Percentiles rank a stretch among this genome's conserved stretches.
Evolutionary conservation across 2,113 vertebrate genomes (phyloP).

Genomic region (Chauna torquata): DNA sequence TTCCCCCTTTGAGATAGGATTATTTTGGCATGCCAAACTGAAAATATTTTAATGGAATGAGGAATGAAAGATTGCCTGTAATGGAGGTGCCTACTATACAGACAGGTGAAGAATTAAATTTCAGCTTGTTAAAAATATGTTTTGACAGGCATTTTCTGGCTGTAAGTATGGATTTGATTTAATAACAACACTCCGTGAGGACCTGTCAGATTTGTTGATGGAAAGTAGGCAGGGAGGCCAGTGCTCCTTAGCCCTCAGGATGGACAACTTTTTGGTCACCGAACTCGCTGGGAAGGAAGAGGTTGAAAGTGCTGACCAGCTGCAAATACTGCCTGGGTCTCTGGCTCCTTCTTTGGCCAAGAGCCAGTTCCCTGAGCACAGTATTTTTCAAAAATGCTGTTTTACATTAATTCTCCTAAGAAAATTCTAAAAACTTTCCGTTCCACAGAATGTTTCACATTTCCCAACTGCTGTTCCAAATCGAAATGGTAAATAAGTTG

Average conservation of each 20-base stretch:
- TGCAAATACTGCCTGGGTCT: neutral
- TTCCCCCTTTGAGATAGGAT: neutral
- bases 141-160: conserved; percentile 24
- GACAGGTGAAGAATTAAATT: conserved; percentile 32
- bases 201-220: neutral
- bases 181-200: neutral
- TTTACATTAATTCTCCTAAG: neutral
- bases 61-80: neutral
- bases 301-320: neutral
- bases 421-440: neutral
- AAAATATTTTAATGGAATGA: neutral
- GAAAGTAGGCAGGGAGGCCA: neutral
- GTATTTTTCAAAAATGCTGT: neutral
- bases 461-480: neutral
- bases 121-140: conserved; percentile 10
- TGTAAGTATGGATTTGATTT: neutral
- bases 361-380: neutral
- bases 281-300: neutral
- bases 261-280: neutral
- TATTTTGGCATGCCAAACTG: neutral
- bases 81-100: neutral
- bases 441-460: neutral
- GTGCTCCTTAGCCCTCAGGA: neutral
- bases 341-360: neutral
- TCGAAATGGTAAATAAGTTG: neutral